Evolutionary conservation across 2,888 invertebrate species (phyloP).

Genomic region (Philereme vetulata): DNA sequence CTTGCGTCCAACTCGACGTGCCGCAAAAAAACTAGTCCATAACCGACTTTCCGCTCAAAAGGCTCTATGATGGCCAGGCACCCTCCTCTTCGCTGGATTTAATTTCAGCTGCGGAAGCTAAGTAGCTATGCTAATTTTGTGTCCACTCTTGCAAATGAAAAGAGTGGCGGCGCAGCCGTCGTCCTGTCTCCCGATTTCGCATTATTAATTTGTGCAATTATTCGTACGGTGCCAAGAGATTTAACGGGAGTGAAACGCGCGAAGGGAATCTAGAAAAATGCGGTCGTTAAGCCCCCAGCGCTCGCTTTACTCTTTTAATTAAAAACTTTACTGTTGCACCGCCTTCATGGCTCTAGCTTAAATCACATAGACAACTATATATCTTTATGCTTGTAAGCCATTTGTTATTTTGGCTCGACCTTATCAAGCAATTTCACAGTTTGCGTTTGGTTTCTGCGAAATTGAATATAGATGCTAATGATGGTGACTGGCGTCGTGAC

Average conservation of each 20-base stretch:
- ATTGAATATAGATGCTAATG: slow-evolving; percentile 36
- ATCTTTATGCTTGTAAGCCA: slow-evolving; percentile 27
- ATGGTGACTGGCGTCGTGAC: slow-evolving; percentile 35
- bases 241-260: slow-evolving; percentile 65
- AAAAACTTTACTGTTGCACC: slow-evolving; percentile 74
- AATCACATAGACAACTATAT: slow-evolving; percentile 48
- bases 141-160: slow-evolving; percentile 57
- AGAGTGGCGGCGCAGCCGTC: slow-evolving; percentile 46
- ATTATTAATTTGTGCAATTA: slow-evolving; percentile 77
- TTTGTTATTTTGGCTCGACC: slow-evolving; percentile 17
- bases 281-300: slow-evolving; percentile 67
- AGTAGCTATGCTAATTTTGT: slow-evolving; percentile 56
- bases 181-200: slow-evolving; percentile 59
- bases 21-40: slow-evolving; percentile 49
- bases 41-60: slow-evolving; percentile 36
- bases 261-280: slow-evolving; percentile 75
- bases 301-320: slow-evolving; percentile 69
- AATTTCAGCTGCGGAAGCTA: slow-evolving; percentile 43
- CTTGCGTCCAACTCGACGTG: slow-evolving; percentile 38
- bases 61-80: slow-evolving; percentile 25
- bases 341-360: slow-evolving; percentile 53
- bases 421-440: slow-evolving; percentile 10
- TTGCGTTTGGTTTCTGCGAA: slow-evolving; percentile 23
- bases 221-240: slow-evolving; percentile 68
- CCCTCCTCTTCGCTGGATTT: slow-evolving; percentile 35